Evolutionary conservation across 92 coral and sea anemone species (phyloP).

Genomic region (Epizoanthus stellaris): DNA sequence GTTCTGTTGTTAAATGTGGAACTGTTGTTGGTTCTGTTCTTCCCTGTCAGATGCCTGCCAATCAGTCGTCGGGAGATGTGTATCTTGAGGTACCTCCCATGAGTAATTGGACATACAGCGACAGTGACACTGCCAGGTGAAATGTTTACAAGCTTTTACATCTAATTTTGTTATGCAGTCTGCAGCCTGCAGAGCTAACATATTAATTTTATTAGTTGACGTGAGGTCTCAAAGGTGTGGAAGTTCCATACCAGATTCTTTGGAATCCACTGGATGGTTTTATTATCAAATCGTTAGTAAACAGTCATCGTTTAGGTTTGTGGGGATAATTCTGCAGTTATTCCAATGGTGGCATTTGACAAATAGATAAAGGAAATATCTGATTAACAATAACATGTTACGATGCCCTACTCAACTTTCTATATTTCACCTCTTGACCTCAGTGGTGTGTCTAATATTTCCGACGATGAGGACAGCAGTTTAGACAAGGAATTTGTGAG

Average conservation of each 20-base stretch:
- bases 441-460: slow-evolving; percentile 22
- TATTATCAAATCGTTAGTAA: neutral
- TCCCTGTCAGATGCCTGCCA: neutral
- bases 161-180: too few relatives aligned
- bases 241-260: too few relatives aligned
- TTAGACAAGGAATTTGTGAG: slow-evolving; percentile 27
- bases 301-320: too few relatives aligned
- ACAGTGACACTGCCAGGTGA: slow-evolving; percentile 87
- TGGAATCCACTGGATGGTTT: neutral
- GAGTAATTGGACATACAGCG: slow-evolving; percentile 75
- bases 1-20: neutral
- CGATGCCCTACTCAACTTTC: neutral
- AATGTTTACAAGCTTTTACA: neutral
- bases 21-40: slow-evolving; percentile 4
- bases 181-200: too few relatives aligned
- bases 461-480: slow-evolving; percentile 26
- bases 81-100: slow-evolving; percentile 81
- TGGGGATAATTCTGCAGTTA: too few relatives aligned
- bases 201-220: too few relatives aligned
- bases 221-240: too few relatives aligned
- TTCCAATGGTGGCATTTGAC: too few relatives aligned
- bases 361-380: too few relatives aligned
- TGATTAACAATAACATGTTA: neutral
- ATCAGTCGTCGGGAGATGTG: slow-evolving; percentile 60
- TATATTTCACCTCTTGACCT: neutral